A percentile compares a stretch with the other conserved stretches of the same genome.
phyloP scores from a whole-genome alignment of 2,113 vertebrate genomes.

The Osmerus eperlanus region DNA sequence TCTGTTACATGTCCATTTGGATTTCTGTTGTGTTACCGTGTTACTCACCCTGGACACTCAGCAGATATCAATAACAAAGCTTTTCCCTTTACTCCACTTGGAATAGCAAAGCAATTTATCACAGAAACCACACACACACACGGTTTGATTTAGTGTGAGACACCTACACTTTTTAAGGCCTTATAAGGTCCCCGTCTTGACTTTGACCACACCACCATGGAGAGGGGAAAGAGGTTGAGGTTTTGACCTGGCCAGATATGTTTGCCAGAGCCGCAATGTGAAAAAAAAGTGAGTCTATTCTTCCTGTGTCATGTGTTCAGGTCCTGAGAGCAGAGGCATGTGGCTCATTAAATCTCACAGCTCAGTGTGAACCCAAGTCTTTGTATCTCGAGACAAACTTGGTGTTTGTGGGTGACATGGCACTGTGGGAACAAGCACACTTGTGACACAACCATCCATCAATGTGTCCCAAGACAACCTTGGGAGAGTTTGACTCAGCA shows the following conservation, averaged over 20 bases:
- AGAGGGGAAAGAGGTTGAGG: background rate
- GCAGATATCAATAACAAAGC: constrained; percentile 58
- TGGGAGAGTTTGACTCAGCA: constrained; percentile 21
- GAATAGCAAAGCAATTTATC: constrained; percentile 58
- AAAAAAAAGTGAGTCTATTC: background rate
- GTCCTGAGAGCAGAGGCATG: constrained; percentile 27
- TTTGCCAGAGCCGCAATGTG: constrained; percentile 1
- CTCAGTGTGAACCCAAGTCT: constrained; percentile 7
- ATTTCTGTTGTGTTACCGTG: constrained; percentile 52
- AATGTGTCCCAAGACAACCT: constrained; percentile 46
- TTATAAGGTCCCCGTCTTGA: constrained; percentile 44
- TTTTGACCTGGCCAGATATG: background rate
- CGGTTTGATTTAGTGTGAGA: constrained; percentile 8
- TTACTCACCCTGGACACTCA: constrained; percentile 55
- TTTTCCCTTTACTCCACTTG: constrained; percentile 55
- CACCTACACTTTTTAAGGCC: constrained; percentile 32
- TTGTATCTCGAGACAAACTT: constrained; percentile 34
- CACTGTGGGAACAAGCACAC: constrained; percentile 39
- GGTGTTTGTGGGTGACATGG: constrained; percentile 41
- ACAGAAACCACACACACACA: constrained; percentile 33
- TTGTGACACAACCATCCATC: constrained; percentile 45
- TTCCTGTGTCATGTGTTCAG: constrained; percentile 19
- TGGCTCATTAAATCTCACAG: constrained; percentile 32
- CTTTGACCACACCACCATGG: constrained; percentile 2
- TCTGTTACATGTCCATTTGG: too few relatives aligned